A percentile compares a stretch with the other conserved stretches of the same genome.
Conservation (phyloP, 2,888 invertebrate genomes). For the Drosophila longiperda region DNA sequence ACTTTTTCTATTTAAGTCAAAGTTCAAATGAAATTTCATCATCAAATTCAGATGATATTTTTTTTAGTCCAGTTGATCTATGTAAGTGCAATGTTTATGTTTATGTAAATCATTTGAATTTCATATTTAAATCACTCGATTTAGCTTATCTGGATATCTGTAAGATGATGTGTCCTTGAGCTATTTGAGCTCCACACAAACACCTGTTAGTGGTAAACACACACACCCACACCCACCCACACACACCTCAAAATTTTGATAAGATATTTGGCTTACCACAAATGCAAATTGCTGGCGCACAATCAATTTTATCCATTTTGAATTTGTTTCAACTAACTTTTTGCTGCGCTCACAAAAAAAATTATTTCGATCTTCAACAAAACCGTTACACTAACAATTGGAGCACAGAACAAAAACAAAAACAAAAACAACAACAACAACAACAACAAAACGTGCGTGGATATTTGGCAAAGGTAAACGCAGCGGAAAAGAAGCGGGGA, state of each 20-base stretch:
- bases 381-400: background rate
- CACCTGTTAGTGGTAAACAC: conserved; percentile 47
- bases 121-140: background rate
- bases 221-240: background rate
- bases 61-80: too few species aligned
- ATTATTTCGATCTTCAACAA: background rate
- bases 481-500: background rate
- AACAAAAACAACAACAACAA: background rate
- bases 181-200: conserved; percentile 24
- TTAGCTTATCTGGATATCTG: background rate
- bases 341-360: background rate
- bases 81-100: background rate
- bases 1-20: background rate
- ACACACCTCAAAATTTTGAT: background rate
- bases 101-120: too few species aligned
- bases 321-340: background rate
- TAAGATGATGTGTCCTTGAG: conserved; percentile 2
- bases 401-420: background rate
- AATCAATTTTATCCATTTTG: conserved; percentile 34
- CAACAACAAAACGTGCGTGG: background rate
- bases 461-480: background rate
- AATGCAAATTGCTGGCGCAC: conserved; percentile 42
- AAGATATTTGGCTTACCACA: conserved; percentile 41
- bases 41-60: background rate
- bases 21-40: background rate